Evolutionary conservation across 2,113 vertebrate species (phyloP), one percentile per base, ranked within the genome.

Genomic region (Halichoerus grypus): DNA sequence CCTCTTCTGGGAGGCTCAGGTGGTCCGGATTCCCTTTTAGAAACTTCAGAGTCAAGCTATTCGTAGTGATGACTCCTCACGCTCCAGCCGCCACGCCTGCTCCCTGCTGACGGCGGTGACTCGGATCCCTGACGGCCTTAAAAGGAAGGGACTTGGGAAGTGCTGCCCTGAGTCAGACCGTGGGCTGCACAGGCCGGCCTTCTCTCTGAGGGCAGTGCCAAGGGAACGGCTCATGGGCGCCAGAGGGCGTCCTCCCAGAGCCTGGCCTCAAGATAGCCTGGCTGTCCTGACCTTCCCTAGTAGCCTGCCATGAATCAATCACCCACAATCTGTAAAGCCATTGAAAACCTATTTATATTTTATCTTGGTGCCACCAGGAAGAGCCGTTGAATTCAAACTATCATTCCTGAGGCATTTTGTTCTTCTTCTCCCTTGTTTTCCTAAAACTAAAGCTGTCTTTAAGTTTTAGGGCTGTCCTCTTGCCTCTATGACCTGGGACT

Each of bases 21-120:
- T 77, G 84, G 89, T 36, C 80, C 42, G 28, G 79, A 69, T 7
- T 91, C 33, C 88, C 63, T 96, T 94, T 79, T 72, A 91, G 93
- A 89, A 94, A 89, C 65, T 22, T 53, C n/a, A 22, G 91, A 87
- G 88, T 31, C 79, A 42, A 42, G 49, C 79, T 59, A 10, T 74
- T 94, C 36, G 5, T 24, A 39, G 83, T 13, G 79, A 21, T 26
- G 87, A 65, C 77, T 28, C 59, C 36, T n/a, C 39, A 9, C 3
- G 3, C 65, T 16, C 26, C 93, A 83, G 80, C 76, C 87, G 91
- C 77, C 82, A n/a, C 12, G 8, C 49, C 42, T 21, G 61, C 42
- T 77, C 57, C 69, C 84, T 24, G 59, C 63, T 69, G 19, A 36
- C 3, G 9, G 31, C 15, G 9, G 42, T 80, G 61, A 28, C 90